Conservation (phyloP, 2,888 invertebrate genomes). For the Rotaria sp. region DNA sequence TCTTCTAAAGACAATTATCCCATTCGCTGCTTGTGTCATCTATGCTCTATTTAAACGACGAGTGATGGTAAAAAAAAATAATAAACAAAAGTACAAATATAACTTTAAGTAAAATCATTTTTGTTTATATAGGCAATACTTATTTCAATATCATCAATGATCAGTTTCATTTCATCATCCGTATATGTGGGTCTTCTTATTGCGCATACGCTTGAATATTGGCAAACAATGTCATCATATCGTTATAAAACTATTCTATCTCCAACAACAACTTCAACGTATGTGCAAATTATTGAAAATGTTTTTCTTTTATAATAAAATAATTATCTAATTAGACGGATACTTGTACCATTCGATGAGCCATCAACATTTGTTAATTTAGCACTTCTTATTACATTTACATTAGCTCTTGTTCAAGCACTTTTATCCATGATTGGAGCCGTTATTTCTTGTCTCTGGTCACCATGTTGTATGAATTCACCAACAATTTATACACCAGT, state of each 20-base stretch:
- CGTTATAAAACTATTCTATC: background rate
- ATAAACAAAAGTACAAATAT: too few species aligned
- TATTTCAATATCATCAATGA: background rate
- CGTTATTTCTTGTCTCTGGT: conserved; percentile 17
- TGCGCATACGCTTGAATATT: conserved; percentile 3
- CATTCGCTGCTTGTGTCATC: background rate
- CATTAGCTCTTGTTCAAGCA: conserved; percentile 16
- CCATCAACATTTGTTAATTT: background rate
- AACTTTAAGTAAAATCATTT: too few species aligned
- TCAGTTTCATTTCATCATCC: background rate
- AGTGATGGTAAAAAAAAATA: background rate
- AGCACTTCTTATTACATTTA: conserved; percentile 19
- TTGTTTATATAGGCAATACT: background rate
- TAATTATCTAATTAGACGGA: background rate
- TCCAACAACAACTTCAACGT: background rate
- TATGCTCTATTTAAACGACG: conserved; percentile 21
- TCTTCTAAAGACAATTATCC: conserved; percentile 19
- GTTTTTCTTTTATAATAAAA: background rate
- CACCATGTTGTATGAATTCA: conserved; percentile 4
- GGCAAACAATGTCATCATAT: background rate
- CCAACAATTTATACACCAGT: background rate
- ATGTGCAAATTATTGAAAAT: background rate
- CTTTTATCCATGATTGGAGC: background rate
- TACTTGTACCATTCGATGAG: background rate
- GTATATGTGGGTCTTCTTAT: background rate